Evolutionary conservation across 2,888 invertebrate species (phyloP), one percentile per base, ranked within the genome.

Genomic region (Crioceris asparagi): DNA sequence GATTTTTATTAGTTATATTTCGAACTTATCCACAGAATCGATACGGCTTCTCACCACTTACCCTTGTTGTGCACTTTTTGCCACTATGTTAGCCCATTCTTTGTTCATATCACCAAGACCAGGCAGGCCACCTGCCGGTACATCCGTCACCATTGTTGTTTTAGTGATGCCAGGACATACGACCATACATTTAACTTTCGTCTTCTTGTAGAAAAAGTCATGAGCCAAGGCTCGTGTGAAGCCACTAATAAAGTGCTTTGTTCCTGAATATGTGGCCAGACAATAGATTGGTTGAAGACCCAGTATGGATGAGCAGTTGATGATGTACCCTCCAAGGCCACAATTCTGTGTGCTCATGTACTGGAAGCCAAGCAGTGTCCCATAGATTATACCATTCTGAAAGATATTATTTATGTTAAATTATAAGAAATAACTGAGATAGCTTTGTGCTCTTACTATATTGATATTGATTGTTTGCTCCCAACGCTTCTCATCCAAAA

Each of bases 261-360:
- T 71, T 1, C 71, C 70, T 25, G 67, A 65, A 51, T 77, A 77
- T n/a, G 72, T 59, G 1, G 77, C 76, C 11, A 68, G 52, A 17
- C 64, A 69, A 17, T 67, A 67, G 25, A 68, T 61, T 1, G 70
- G 59, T 29, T 65, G 62, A 29, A 69, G 64, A 0, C 77, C 78
- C 40, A 72, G 68, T 15, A 74, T 69, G 1, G 79, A 77, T 1
- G 75, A 68, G 7, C 45, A 35, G 48, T 44, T 69, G 57, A 81
- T 66, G 32, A 81, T 71, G 1, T 70, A 68, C 1, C 79, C 79
- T 7, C 79, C 79, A 11, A 57, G 59, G 0, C 72, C 74, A 1
- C 70, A 67, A 38, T 64, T 68, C 41, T 72, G 66, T 32, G 61
- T 68, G n/a, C 72, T 64, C 71, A 77, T 71, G 51, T 71, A 67